phyloP scores from a whole-genome alignment of 2,888 invertebrate genomes.

The Idaea straminata region DNA sequence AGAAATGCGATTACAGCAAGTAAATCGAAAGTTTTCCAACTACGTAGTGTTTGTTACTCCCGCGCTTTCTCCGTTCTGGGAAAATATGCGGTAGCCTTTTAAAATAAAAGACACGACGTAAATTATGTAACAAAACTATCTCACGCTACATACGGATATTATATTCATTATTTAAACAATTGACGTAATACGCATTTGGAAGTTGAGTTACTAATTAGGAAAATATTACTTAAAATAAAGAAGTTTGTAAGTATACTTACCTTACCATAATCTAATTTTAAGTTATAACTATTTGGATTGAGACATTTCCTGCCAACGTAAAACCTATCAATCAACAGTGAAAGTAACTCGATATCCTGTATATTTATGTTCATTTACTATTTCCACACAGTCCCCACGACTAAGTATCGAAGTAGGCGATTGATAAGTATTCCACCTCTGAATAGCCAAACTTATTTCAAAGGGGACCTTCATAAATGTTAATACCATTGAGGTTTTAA shows the following conservation, averaged over 20 bases:
- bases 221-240: too few species aligned
- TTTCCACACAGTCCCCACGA: not conserved
- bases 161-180: not conserved
- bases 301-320: not conserved
- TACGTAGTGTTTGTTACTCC: slow-evolving; percentile 16
- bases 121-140: not conserved
- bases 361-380: not conserved
- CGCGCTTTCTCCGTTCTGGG: slow-evolving; percentile 17
- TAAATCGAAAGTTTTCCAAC: slow-evolving; percentile 17
- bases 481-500: not conserved
- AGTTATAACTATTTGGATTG: not conserved
- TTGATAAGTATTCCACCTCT: too few species aligned
- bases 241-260: too few species aligned
- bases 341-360: not conserved
- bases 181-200: not conserved
- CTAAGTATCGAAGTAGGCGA: too few species aligned
- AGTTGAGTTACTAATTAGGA: not conserved
- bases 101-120: not conserved
- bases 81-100: slow-evolving; percentile 5
- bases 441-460: not conserved
- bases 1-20: slow-evolving; percentile 5
- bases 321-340: not conserved
- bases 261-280: too few species aligned
- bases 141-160: not conserved
- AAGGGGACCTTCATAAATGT: not conserved